Base-by-base conservation (phyloP, 2,888 invertebrate genomes). In the Ctena decussata region DNA sequence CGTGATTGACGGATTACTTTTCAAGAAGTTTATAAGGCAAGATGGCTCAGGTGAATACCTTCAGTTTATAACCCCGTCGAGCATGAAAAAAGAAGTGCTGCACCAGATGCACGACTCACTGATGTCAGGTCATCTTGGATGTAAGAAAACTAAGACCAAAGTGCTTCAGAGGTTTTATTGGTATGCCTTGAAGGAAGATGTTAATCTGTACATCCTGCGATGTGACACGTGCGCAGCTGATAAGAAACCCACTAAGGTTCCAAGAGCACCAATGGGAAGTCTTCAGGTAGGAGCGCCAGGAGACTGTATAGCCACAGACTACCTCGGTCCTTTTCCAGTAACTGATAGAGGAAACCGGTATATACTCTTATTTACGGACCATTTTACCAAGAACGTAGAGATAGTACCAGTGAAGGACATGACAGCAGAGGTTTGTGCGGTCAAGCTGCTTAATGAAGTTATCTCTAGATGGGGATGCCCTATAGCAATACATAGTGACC, bases 281-380 rank as follows among this genome's bases (percentile, higher is more conserved):
- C 94, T 98, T 97, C 35, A 98, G 97, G 96, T 99, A 98, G 93
- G 98, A 97, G 21, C 65, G 24, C 81, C 86, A n/a, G 39, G 85
- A 65, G 83, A 86, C 46, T 32, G 57, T 0, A 1, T 86, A 12
- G 81, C 84, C 6, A 46, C 71, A 8, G 82, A 87, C 24, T 80
- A 85, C 46, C 18, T 78, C 0, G 87, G 84, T 5, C 85, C 85
- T 18, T 77, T 89, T 3, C 84, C 84, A 74, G 35, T 46, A 15
- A 85, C n/a, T n/a, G n/a, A n/a, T n/a, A n/a, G n/a, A n/a, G n/a
- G n/a, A n/a, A n/a, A n/a, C n/a, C n/a, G 71, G 30, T 85, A 80
- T 32, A 84, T 88, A 46, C 21, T n/a, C n/a, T n/a, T n/a, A n/a
- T n/a, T n/a, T n/a, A n/a, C n/a, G n/a, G n/a, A n/a, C n/a, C n/a